Evolutionary conservation across 2,888 invertebrate genomes (phyloP).

Genomic region (Chalcosyrphus nemorum): DNA sequence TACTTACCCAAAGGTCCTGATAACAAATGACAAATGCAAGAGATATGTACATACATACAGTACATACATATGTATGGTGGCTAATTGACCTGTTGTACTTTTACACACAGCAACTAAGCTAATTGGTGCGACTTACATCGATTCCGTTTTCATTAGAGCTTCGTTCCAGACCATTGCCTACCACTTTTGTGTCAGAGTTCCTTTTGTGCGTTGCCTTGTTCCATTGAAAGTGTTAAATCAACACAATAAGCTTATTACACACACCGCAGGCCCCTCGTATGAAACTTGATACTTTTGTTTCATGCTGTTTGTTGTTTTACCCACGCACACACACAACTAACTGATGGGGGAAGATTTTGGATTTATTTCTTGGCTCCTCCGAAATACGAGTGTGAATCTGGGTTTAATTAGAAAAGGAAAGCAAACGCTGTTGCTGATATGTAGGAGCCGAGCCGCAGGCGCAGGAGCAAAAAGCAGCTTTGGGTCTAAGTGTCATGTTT

Average conservation of each 20-base stretch:
- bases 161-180: background rate
- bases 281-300: constrained; percentile 68
- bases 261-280: constrained; percentile 16
- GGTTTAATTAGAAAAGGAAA: constrained; percentile 68
- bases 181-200: background rate
- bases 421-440: constrained; percentile 39
- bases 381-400: constrained; percentile 38
- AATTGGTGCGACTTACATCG: constrained; percentile 59
- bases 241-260: constrained; percentile 72
- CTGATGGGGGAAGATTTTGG: constrained; percentile 11
- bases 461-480: constrained; percentile 31
- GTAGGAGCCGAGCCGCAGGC: too few species aligned
- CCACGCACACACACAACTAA: constrained; percentile 22
- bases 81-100: constrained; percentile 71
- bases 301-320: constrained; percentile 44
- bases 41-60: too few species aligned
- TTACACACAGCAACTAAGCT: constrained; percentile 57
- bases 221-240: constrained; percentile 69
- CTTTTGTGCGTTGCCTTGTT: constrained; percentile 36
- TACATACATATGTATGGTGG: constrained; percentile 40
- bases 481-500: constrained; percentile 66
- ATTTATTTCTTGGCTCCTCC: constrained; percentile 21
- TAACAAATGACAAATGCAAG: too few species aligned
- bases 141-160: constrained; percentile 25
- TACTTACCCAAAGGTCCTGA: background rate